Evolutionary conservation across 2,113 vertebrate genomes (phyloP), one percentile per base, ranked within the genome.

Genomic region (Anser brachyrhynchus): DNA sequence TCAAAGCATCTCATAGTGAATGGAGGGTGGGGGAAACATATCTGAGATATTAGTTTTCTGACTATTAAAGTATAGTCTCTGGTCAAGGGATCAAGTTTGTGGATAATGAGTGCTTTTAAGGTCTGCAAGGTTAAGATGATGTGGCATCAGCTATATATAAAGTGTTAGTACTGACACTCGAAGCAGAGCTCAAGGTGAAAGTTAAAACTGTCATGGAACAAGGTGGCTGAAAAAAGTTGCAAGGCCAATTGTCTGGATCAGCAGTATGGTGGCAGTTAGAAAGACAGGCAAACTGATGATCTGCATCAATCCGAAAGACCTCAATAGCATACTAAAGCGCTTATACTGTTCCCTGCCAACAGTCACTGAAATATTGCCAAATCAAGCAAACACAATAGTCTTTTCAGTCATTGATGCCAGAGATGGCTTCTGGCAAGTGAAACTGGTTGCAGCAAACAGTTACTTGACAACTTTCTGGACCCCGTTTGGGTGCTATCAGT

Each of bases 401-500:
- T 96, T 84, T 97, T 94, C 95, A 96, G 90, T 93, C 93, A 90
- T 95, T 66, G 84, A 93, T 96, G 93, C 95, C 96, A 94, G 93
- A 92, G 89, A 96, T 96, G 95, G 93, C 86, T 97, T 96, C 89
- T 96, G 96, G 96, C 95, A 95, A 97, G 92, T 44, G 61, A 96
- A 94, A 84, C 80, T 96, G 93, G 91, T 94, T 95, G 93, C 95
- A 94, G 95, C 74, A 93, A 96, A 94, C 96, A 96, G 93, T 87
- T 96, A 94, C 95, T 97, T 96, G 96, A 96, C 96, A 97, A 96
- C 81, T 97, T 97, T 93, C 95, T 96, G 96, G 95, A 97, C 95
- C 90, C 93, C 96, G 83, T 97, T 96, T 97, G 95, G 96, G 96
- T 97, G 96, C 95, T 96, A 96, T 96, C 95, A 70, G 91, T 95